Conservation (phyloP, 2,113 vertebrate genomes). For the Aegithalos caudatus region DNA sequence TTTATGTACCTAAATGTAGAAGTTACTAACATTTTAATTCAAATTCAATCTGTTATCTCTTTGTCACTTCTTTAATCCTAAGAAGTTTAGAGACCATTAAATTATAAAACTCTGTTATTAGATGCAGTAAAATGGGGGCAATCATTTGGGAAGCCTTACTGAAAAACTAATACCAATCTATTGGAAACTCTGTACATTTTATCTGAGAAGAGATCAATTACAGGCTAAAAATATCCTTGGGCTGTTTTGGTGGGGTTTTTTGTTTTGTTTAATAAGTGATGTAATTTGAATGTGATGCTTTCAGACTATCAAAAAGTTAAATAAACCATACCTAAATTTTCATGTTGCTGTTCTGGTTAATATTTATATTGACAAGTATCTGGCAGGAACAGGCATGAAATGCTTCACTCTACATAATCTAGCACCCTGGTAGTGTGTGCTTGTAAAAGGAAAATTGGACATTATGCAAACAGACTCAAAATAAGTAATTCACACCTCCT, state of each 20-base stretch:
- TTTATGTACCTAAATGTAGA: background rate
- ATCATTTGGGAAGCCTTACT: constrained; percentile 15
- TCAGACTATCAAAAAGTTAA: constrained; percentile 28
- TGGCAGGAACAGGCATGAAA: background rate
- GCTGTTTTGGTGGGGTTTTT: too few species aligned
- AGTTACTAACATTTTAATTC: background rate
- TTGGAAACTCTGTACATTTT: background rate
- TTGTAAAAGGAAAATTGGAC: background rate
- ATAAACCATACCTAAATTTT: constrained; percentile 26
- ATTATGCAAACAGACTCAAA: background rate
- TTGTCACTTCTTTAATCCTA: background rate
- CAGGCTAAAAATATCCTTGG: constrained; percentile 17
- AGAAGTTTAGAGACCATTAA: background rate
- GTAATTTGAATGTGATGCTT: constrained; percentile 25
- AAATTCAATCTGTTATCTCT: background rate
- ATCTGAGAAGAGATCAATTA: constrained; percentile 25
- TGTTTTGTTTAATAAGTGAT: constrained; percentile 16
- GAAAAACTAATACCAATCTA: background rate
- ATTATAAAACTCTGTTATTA: background rate
- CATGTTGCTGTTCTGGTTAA: background rate
- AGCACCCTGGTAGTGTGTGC: background rate
- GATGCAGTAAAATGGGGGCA: background rate
- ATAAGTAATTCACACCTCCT: background rate
- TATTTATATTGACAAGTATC: background rate
- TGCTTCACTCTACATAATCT: background rate